A percentile compares a stretch with the other conserved stretches of the same genome.
Evolutionary conservation across 1,140 invertebrate species (phyloP).

Genomic region (Triops cancriformis): DNA sequence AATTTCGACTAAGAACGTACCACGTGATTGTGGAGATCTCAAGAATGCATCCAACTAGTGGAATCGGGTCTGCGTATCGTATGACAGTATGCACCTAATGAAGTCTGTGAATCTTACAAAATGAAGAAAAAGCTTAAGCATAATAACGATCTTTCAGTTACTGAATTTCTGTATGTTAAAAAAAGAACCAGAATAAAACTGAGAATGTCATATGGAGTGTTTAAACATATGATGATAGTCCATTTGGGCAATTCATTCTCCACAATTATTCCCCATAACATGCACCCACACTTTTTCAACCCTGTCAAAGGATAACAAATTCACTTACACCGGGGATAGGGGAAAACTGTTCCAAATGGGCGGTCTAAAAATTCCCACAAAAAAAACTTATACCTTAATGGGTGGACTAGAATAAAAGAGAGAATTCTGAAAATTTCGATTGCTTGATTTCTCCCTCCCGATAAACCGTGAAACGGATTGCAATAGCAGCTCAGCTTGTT

Average conservation of each 20-base stretch:
- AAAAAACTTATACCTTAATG: neutral
- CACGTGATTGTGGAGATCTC: too few relatives aligned
- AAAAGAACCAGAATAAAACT: neutral
- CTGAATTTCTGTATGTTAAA: too few relatives aligned
- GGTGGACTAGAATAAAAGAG: slow-evolving; percentile 11
- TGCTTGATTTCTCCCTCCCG: neutral
- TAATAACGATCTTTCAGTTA: too few relatives aligned
- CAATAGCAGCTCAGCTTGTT: neutral
- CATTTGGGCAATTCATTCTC: slow-evolving; percentile 1
- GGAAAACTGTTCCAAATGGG: neutral
- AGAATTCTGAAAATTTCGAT: neutral
- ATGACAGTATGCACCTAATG: too few relatives aligned
- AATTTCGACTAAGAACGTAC: too few relatives aligned
- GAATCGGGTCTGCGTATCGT: too few relatives aligned
- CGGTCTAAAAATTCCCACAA: neutral
- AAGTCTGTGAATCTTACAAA: too few relatives aligned
- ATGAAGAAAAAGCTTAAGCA: too few relatives aligned
- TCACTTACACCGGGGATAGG: neutral
- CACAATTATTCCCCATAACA: neutral
- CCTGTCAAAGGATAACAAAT: slow-evolving; percentile 9
- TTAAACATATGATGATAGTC: neutral
- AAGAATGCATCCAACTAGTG: too few relatives aligned
- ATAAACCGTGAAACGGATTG: neutral
- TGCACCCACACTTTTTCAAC: neutral
- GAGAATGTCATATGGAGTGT: neutral